Evolutionary conservation across 2,888 invertebrate species (phyloP).

Genomic region (Acrobasis consociella): DNA sequence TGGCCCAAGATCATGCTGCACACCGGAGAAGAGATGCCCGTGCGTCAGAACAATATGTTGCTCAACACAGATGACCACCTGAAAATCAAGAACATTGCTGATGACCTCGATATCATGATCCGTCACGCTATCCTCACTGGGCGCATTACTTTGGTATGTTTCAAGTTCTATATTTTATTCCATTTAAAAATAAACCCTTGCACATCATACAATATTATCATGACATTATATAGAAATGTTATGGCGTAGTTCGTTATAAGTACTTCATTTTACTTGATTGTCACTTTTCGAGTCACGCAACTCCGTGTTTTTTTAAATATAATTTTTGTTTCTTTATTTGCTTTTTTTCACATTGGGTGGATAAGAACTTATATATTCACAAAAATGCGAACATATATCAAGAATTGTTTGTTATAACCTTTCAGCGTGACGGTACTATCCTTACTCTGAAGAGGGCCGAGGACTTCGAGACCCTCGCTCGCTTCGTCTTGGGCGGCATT

Average conservation of each 20-base stretch:
- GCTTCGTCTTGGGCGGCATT: slow-evolving; percentile 85
- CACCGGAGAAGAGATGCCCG: slow-evolving; percentile 82
- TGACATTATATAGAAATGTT: too few relatives aligned
- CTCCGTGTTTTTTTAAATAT: too few relatives aligned
- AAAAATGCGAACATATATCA: background rate
- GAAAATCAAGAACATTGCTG: slow-evolving; percentile 53
- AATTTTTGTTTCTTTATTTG: too few relatives aligned
- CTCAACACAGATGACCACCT: slow-evolving; percentile 56
- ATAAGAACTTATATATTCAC: too few relatives aligned
- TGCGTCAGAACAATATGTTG: slow-evolving; percentile 70
- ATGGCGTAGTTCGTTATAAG: too few relatives aligned
- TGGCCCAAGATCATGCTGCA: slow-evolving; percentile 82
- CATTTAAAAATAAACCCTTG: too few relatives aligned
- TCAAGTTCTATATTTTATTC: slow-evolving; percentile 1
- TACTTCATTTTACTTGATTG: too few relatives aligned
- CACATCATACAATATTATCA: too few relatives aligned
- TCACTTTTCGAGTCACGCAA: too few relatives aligned
- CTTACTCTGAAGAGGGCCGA: slow-evolving; percentile 85
- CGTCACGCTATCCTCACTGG: slow-evolving; percentile 64
- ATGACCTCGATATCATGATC: slow-evolving; percentile 77
- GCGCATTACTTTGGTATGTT: slow-evolving; percentile 6
- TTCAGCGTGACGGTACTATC: slow-evolving; percentile 80
- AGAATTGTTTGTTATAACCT: background rate
- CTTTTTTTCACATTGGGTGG: too few relatives aligned
- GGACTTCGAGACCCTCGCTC: slow-evolving; percentile 85